Evolutionary conservation across 2,113 vertebrate species (phyloP).

Genomic region (Elaphurus davidianus): DNA sequence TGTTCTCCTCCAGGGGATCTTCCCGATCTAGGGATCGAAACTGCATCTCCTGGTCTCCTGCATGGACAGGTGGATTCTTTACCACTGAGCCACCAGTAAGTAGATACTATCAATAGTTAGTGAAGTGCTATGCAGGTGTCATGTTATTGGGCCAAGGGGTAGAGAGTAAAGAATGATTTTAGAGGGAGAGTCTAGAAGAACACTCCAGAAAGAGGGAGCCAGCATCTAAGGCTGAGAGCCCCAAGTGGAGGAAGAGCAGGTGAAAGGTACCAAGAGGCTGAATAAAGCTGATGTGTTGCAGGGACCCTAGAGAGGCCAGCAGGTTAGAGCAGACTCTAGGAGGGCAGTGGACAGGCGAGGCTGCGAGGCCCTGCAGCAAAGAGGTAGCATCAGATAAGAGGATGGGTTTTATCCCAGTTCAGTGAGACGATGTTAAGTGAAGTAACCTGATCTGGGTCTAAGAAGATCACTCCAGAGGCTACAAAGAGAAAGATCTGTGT

Average conservation of each 20-base stretch:
- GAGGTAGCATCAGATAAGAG: rapidly evolving
- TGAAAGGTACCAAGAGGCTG: not conserved
- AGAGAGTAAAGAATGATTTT: not conserved
- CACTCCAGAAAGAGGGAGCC: not conserved
- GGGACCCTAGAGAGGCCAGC: too few species aligned
- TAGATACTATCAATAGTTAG: not conserved
- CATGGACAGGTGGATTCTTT: not conserved
- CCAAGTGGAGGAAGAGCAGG: too few species aligned
- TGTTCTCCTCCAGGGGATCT: not conserved
- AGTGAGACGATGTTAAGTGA: not conserved
- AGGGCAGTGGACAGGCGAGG: not conserved
- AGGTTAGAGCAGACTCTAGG: not conserved
- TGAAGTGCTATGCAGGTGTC: rapidly evolving
- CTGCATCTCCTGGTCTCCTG: not conserved
- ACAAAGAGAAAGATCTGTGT: too few species aligned
- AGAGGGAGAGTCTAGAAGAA: not conserved
- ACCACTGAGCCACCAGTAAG: not conserved
- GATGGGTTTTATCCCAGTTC: rapidly evolving
- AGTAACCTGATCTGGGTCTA: not conserved
- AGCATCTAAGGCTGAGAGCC: not conserved
- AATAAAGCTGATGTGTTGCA: rapidly evolving
- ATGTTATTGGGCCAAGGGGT: rapidly evolving
- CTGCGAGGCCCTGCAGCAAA: rapidly evolving
- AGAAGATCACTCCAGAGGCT: not conserved
- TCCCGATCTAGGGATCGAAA: not conserved